A percentile compares a stretch with the other conserved stretches of the same genome.
phyloP scores from a whole-genome alignment of 2,113 vertebrate species.

The Toxotes jaculatrix region DNA sequence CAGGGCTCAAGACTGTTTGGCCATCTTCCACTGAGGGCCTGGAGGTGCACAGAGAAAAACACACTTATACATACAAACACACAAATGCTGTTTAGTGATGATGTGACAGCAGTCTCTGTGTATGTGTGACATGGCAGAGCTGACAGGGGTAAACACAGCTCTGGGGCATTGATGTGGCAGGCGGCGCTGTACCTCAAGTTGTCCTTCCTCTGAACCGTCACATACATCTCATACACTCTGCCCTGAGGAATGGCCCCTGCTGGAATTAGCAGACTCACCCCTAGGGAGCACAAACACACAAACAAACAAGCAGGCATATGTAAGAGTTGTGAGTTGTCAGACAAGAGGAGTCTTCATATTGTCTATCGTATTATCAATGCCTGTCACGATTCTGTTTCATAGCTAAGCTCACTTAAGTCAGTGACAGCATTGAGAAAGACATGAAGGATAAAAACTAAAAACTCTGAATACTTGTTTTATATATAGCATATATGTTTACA shows the following conservation, averaged over 20 bases:
- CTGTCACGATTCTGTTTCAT: background rate
- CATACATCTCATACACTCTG: constrained; percentile 97
- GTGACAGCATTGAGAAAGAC: background rate
- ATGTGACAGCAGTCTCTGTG: constrained; percentile 45
- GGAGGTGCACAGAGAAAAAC: constrained; percentile 27
- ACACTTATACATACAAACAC: constrained; percentile 28
- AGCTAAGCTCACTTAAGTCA: background rate
- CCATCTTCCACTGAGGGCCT: constrained; percentile 93
- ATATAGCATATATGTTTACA: background rate
- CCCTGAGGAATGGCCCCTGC: constrained; percentile 96
- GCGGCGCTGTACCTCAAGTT: constrained; percentile 90
- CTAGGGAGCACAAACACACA: constrained; percentile 79
- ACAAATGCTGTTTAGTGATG: constrained; percentile 44
- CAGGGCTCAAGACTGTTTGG: constrained; percentile 93
- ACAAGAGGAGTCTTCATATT: background rate
- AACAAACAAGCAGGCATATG: constrained; percentile 37
- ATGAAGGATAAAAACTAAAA: background rate
- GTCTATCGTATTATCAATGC: background rate
- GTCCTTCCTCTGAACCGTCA: constrained; percentile 98
- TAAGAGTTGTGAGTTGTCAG: constrained; percentile 10
- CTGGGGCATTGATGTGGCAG: constrained; percentile 26
- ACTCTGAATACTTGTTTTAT: background rate
- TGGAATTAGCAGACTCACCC: constrained; percentile 96
- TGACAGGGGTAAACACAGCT: constrained; percentile 57
- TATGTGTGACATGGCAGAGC: constrained; percentile 16